Conservation (phyloP, 1,140 invertebrate species). For the Lepidurus arcticus region DNA sequence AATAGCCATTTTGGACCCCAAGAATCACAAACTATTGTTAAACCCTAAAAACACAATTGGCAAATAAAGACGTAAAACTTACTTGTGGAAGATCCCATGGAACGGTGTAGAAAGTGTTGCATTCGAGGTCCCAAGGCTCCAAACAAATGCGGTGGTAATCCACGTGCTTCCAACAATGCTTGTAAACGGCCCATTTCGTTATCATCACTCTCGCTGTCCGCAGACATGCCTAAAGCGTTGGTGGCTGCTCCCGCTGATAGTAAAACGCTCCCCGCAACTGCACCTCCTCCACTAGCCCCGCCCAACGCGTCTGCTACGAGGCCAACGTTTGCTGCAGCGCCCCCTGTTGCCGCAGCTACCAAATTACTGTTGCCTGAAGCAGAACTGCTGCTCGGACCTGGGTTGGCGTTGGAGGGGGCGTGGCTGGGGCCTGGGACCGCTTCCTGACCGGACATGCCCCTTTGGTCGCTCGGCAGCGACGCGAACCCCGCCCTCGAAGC, state of each 20-base stretch:
- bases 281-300: neutral
- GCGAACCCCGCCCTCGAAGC: constrained; percentile 24
- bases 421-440: constrained; percentile 27
- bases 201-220: constrained; percentile 54
- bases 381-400: constrained; percentile 24
- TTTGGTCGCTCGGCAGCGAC: constrained; percentile 1
- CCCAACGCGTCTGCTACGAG: constrained; percentile 12
- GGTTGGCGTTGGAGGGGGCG: constrained; percentile 20
- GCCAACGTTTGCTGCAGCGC: constrained; percentile 37
- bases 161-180: constrained; percentile 83
- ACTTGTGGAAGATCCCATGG: constrained; percentile 58
- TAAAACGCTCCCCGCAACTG: constrained; percentile 1
- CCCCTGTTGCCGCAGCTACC: constrained; percentile 43
- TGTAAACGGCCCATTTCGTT: constrained; percentile 81
- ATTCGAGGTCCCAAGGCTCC: constrained; percentile 90
- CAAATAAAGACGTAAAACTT: neutral
- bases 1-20: no score
- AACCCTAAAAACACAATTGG: neutral
- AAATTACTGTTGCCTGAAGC: neutral
- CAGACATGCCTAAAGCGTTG: neutral
- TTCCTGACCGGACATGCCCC: constrained; percentile 6
- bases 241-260: neutral
- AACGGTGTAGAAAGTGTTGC: constrained; percentile 92
- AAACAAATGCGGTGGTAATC: constrained; percentile 89
- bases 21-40: no score